A percentile compares a stretch with the other conserved stretches of the same genome.
Conservation (phyloP, 1,140 invertebrate genomes). For the Hestina assimilis region DNA sequence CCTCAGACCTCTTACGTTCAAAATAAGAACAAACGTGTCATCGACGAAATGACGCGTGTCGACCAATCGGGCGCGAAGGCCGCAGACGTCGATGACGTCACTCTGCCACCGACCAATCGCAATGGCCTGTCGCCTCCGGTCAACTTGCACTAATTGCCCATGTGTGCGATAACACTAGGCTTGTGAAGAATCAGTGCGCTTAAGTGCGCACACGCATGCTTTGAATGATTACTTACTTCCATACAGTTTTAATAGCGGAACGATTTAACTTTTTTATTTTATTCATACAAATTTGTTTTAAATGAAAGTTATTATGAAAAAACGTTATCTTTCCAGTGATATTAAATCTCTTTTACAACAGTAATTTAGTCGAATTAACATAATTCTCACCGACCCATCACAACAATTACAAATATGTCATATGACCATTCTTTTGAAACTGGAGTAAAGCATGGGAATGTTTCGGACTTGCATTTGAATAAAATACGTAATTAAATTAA, state of each 20-base stretch:
- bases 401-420: conserved; percentile 28
- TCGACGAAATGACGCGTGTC: conserved; percentile 76
- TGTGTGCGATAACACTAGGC: conserved; percentile 73
- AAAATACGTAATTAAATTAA: conserved; percentile 57
- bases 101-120: conserved; percentile 58
- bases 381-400: conserved; percentile 11
- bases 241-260: neutral
- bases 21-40: conserved; percentile 78
- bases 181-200: conserved; percentile 65
- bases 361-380: conserved; percentile 1
- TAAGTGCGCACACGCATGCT: conserved; percentile 51
- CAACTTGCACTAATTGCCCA: conserved; percentile 76
- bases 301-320: neutral
- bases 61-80: conserved; percentile 75
- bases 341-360: neutral
- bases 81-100: conserved; percentile 72
- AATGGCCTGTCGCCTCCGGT: conserved; percentile 67
- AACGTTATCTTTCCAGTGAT: neutral
- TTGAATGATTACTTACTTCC: conserved; percentile 23
- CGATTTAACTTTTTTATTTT: neutral
- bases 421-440: conserved; percentile 38
- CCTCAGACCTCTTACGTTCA: conserved; percentile 64
- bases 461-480: conserved; percentile 38
- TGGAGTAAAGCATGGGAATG: conserved; percentile 59
- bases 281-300: neutral